Conservation (phyloP, 2,113 vertebrate genomes). For the Leucoraja erinaceus region DNA sequence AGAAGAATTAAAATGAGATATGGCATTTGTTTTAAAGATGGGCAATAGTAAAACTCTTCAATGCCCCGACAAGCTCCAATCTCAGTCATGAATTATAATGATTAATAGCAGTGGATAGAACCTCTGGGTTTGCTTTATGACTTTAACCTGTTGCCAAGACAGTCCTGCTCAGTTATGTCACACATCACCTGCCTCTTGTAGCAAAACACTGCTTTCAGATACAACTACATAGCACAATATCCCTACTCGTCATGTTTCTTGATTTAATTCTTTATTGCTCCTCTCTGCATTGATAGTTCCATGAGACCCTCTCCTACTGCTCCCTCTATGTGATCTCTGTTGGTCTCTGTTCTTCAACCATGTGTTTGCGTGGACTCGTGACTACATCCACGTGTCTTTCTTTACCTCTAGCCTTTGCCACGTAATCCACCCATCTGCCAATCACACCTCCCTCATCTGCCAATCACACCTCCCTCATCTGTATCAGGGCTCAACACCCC, state of each 20-base stretch:
- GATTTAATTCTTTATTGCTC: constrained; percentile 4
- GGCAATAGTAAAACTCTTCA: neutral
- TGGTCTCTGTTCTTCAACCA: too few species aligned
- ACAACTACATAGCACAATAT: neutral
- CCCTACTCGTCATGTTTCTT: neutral
- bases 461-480: too few species aligned
- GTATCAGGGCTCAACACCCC: too few species aligned
- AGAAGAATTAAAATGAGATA: neutral
- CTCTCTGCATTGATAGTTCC: too few species aligned
- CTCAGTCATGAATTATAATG: neutral
- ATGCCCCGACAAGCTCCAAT: neutral
- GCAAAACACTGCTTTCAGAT: neutral
- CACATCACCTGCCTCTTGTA: neutral
- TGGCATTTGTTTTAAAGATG: neutral
- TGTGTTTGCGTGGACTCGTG: too few species aligned
- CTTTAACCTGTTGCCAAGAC: constrained; percentile 17
- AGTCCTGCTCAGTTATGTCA: neutral
- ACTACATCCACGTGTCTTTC: too few species aligned
- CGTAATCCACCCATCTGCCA: too few species aligned
- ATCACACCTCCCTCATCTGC: too few species aligned
- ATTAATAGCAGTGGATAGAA: neutral
- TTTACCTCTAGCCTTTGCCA: too few species aligned
- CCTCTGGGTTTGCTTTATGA: constrained; percentile 5
- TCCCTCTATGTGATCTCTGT: too few species aligned
- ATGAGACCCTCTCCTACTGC: too few species aligned